Conservation (phyloP, 2,888 invertebrate genomes). For the Noctua janthe region DNA sequence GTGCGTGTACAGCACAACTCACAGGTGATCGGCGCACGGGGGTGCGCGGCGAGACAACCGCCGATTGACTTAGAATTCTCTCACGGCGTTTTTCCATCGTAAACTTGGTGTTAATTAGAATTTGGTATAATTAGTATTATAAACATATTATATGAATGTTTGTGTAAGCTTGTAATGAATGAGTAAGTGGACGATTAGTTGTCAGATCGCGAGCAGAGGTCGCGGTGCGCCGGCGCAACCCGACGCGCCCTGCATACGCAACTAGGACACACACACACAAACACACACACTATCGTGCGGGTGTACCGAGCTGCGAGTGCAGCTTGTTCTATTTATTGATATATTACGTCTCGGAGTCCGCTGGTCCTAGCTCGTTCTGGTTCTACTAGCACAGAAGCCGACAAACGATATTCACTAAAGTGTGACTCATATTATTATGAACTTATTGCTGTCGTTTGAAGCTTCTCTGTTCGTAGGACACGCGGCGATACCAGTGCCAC, state of each 20-base stretch:
- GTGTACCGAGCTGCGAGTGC: constrained; percentile 33
- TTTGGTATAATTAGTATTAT: constrained; percentile 7
- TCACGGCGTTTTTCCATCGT: constrained; percentile 28
- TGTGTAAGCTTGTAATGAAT: background rate
- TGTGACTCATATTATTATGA: constrained; percentile 1
- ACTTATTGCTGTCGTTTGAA: too few species aligned
- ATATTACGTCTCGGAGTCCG: background rate
- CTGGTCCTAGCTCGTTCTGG: background rate
- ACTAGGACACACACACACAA: constrained; percentile 29
- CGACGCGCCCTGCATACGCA: constrained; percentile 59
- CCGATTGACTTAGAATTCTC: constrained; percentile 26
- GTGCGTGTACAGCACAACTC: background rate
- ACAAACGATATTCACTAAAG: background rate
- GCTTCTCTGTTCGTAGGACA: background rate
- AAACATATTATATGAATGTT: background rate
- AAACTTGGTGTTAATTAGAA: background rate
- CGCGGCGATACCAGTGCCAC: background rate
- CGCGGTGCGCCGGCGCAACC: constrained; percentile 34
- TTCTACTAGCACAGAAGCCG: constrained; percentile 7
- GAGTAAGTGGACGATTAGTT: constrained; percentile 29
- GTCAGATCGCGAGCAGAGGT: constrained; percentile 51
- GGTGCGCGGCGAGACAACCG: background rate
- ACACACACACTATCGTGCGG: constrained; percentile 49
- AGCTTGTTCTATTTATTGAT: background rate
- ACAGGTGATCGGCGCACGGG: background rate